phyloP scores from a whole-genome alignment of 2,797 vertebrate species.

The Enteromius treurensis region DNA sequence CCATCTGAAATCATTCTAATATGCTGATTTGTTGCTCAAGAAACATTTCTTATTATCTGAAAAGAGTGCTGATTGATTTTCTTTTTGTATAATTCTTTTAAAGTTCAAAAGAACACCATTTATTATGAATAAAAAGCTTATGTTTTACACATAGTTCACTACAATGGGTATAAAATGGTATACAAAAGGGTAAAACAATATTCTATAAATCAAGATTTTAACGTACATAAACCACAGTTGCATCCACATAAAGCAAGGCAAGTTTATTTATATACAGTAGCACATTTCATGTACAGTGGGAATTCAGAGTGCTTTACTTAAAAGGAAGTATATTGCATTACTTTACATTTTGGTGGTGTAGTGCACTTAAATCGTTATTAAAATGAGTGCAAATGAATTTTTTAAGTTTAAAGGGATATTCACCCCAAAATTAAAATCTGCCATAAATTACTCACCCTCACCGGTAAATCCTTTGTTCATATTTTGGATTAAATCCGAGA shows the following conservation, averaged over 20 bases:
- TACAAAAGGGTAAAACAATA: no score
- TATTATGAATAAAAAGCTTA: no score
- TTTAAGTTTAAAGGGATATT: neutral
- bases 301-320: no score
- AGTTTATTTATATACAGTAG: no score
- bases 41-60: neutral
- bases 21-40: neutral
- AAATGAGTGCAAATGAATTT: neutral
- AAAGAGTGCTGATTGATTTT: neutral
- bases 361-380: neutral
- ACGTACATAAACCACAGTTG: neutral
- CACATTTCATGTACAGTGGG: no score
- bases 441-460: no score
- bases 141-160: no score
- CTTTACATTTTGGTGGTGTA: neutral
- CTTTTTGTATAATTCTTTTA: neutral
- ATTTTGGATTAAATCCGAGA: no score
- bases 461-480: no score
- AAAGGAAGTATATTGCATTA: no score
- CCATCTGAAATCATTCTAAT: neutral
- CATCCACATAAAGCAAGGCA: neutral
- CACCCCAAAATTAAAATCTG: no score
- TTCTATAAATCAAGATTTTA: neutral
- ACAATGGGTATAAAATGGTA: no score
- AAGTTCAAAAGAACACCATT: neutral